Conservation (phyloP, 2,888 invertebrate genomes). For the Perithous albicinctus region DNA sequence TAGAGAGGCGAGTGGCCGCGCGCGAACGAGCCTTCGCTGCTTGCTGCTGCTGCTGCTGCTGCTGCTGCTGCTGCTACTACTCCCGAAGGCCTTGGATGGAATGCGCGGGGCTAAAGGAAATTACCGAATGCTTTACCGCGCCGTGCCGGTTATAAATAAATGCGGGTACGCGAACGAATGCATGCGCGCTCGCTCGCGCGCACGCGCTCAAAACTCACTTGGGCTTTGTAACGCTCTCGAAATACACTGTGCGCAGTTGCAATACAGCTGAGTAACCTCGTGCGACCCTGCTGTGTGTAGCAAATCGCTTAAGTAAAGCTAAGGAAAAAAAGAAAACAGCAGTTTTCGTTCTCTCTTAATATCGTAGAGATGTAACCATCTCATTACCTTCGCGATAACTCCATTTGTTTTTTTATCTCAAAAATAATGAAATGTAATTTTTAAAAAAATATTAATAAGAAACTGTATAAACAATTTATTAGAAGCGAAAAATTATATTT, state of each 20-base stretch:
- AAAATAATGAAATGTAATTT: no score
- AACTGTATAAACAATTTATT: no score
- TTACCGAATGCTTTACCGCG: slow-evolving; percentile 72
- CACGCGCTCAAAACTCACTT: slow-evolving; percentile 27
- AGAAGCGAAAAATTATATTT: no score
- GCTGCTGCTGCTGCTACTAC: slow-evolving; percentile 27
- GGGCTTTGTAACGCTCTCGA: slow-evolving; percentile 49
- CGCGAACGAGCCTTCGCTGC: slow-evolving; percentile 50
- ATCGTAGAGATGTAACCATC: no score
- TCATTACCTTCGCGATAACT: not conserved
- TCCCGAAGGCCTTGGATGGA: slow-evolving; percentile 78
- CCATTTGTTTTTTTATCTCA: no score
- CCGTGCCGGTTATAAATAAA: slow-evolving; percentile 63
- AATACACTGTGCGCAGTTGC: slow-evolving; percentile 33
- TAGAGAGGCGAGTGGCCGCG: slow-evolving; percentile 69
- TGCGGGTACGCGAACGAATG: slow-evolving; percentile 46
- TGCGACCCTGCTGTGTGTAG: not conserved
- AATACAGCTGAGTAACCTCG: slow-evolving; percentile 1
- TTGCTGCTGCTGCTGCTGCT: no score
- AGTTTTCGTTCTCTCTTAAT: no score
- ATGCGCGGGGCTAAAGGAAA: slow-evolving; percentile 78
- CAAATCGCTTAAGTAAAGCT: not conserved
- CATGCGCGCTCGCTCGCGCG: slow-evolving; percentile 32
- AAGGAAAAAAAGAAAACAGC: no score
- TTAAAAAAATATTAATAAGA: no score